A percentile compares a stretch with the other conserved stretches of the same genome.
phyloP scores from a whole-genome alignment of 2,797 vertebrate species.

The Sitta carolinensis region DNA sequence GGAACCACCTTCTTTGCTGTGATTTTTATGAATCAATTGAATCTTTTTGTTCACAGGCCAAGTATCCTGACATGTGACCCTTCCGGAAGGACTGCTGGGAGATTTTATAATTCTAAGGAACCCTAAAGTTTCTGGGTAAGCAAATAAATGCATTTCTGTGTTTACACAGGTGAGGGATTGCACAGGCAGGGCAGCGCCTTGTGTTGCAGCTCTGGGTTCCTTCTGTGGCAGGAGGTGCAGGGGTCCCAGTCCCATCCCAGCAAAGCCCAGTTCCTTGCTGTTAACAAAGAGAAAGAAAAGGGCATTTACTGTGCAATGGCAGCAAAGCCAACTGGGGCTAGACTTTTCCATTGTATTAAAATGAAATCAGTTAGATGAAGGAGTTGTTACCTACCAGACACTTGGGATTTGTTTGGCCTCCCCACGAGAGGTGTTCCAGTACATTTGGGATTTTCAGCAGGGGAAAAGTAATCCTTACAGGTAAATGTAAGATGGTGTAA shows the following conservation, averaged over 20 bases:
- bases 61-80: conserved; percentile 81
- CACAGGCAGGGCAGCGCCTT: not conserved
- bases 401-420: not conserved
- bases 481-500: not conserved
- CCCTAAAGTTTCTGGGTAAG: conserved; percentile 80
- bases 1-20: not conserved
- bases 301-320: not conserved
- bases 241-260: not conserved
- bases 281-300: not conserved
- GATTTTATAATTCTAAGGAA: conserved; percentile 79
- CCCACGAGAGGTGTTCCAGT: not conserved
- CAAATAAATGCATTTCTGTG: not conserved
- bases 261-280: not conserved
- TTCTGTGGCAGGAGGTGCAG: not conserved
- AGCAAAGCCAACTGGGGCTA: not conserved
- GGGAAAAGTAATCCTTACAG: not conserved
- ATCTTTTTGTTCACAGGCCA: conserved; percentile 74
- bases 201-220: not conserved
- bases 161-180: not conserved
- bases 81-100: conserved; percentile 80
- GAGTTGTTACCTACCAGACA: not conserved
- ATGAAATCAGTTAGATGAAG: not conserved
- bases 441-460: not conserved
- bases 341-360: not conserved
- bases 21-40: not conserved